phyloP scores from a whole-genome alignment of 1,140 invertebrate species.

The Sitobion miscanthi region DNA sequence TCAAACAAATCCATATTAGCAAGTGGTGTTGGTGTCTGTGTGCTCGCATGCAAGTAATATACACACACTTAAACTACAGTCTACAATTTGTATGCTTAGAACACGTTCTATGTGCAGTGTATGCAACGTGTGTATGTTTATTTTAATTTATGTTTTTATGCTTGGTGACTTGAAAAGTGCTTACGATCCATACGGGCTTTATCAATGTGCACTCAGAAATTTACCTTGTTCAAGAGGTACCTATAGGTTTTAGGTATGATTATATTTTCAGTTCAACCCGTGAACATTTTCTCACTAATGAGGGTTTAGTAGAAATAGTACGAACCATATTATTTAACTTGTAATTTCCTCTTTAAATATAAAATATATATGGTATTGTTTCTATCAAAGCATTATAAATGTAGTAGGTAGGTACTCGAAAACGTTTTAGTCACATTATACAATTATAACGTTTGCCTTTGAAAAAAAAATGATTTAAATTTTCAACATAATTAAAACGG shows the following conservation, averaged over 20 bases:
- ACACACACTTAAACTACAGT: not conserved
- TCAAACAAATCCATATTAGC: not conserved
- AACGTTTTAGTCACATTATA: not conserved
- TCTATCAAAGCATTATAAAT: not conserved
- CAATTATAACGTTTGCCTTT: not conserved
- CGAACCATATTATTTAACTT: not conserved
- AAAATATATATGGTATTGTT: not conserved
- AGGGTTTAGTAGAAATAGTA: not conserved
- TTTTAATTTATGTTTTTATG: slow-evolving; percentile 13
- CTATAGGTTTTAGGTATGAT: not conserved
- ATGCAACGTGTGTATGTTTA: not conserved
- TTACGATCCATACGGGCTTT: not conserved
- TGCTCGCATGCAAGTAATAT: not conserved
- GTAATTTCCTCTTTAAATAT: not conserved
- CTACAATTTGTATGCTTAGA: not conserved
- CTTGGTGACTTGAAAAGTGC: not conserved
- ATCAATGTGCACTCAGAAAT: slow-evolving; percentile 1
- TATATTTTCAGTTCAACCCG: not conserved
- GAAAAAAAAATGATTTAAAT: not conserved
- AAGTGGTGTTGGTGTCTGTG: not conserved
- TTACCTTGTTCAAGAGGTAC: not conserved
- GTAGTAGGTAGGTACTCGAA: not conserved
- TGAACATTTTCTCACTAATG: not conserved
- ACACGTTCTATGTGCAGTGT: not conserved
- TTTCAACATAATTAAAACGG: not conserved